phyloP scores from a whole-genome alignment of 2,888 invertebrate species.

The Nomada flava region DNA sequence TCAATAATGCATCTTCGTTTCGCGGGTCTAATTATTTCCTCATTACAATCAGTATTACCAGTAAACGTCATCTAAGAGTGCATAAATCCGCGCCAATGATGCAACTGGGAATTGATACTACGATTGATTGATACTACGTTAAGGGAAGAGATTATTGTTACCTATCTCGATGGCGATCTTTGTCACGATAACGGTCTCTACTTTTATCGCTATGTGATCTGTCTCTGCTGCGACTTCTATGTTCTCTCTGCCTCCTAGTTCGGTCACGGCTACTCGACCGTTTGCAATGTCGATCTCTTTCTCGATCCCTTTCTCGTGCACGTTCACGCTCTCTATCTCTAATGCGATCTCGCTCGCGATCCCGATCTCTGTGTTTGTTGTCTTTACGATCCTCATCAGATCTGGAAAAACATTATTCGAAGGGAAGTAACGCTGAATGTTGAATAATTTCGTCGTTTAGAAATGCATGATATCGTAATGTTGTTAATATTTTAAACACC shows the following conservation, averaged over 20 bases:
- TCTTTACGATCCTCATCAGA: constrained; percentile 82
- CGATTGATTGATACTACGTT: neutral
- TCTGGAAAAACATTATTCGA: constrained; percentile 80
- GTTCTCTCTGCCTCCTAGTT: constrained; percentile 80
- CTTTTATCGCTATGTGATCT: constrained; percentile 79
- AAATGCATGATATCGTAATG: neutral
- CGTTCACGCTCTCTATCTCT: constrained; percentile 76
- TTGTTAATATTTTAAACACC: constrained; percentile 23
- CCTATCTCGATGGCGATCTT: constrained; percentile 81
- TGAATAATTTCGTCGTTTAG: constrained; percentile 28
- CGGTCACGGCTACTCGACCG: constrained; percentile 78
- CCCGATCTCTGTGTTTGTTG: constrained; percentile 79
- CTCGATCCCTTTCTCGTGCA: constrained; percentile 75
- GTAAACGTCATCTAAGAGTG: no score
- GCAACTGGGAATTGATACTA: no score
- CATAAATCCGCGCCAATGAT: no score
- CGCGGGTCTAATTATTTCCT: no score
- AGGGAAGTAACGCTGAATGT: constrained; percentile 63
- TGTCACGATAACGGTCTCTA: constrained; percentile 79
- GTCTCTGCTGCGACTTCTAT: constrained; percentile 83
- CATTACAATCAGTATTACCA: no score
- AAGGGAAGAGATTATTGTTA: constrained; percentile 46
- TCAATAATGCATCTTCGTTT: no score
- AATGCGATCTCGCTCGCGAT: constrained; percentile 79
- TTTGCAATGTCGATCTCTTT: constrained; percentile 73